Evolutionary conservation across 2,888 invertebrate species (phyloP).

Genomic region (Melinopterus prodromus): DNA sequence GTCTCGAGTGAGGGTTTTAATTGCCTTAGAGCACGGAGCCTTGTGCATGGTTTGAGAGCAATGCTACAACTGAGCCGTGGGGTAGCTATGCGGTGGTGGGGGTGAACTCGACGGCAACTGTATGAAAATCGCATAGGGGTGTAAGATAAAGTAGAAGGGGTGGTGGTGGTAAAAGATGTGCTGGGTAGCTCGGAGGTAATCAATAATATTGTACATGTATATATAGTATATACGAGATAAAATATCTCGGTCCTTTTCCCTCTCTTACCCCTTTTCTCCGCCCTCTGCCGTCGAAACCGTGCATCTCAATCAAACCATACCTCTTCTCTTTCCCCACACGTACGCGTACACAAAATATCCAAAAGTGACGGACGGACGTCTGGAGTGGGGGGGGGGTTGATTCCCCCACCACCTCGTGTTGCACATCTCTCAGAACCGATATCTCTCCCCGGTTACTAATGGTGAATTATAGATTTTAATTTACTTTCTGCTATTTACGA

Average conservation of each 20-base stretch:
- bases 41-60: not conserved
- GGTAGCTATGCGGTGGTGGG: conserved; percentile 9
- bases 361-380: conserved; percentile 17
- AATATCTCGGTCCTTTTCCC: conserved; percentile 39
- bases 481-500: conserved; percentile 25
- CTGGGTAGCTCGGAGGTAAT: conserved; percentile 42
- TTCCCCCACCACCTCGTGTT: not conserved
- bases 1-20: not conserved
- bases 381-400: not conserved
- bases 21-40: not conserved
- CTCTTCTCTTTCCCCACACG: conserved; percentile 7
- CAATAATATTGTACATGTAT: conserved; percentile 50
- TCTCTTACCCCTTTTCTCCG: conserved; percentile 27
- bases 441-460: conserved; percentile 24
- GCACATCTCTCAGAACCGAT: conserved; percentile 18
- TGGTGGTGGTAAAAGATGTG: conserved; percentile 49
- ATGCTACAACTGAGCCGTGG: not conserved
- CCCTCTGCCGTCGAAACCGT: conserved; percentile 7
- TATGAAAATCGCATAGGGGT: conserved; percentile 28
- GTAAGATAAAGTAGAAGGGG: conserved; percentile 48
- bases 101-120: conserved; percentile 15
- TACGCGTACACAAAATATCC: conserved; percentile 8
- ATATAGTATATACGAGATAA: conserved; percentile 41
- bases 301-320: conserved; percentile 21
- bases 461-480: conserved; percentile 25